A percentile compares a stretch with the other conserved stretches of the same genome.
Evolutionary conservation across 2,113 vertebrate genomes (phyloP).

Genomic region (Acinonyx jubatus): DNA sequence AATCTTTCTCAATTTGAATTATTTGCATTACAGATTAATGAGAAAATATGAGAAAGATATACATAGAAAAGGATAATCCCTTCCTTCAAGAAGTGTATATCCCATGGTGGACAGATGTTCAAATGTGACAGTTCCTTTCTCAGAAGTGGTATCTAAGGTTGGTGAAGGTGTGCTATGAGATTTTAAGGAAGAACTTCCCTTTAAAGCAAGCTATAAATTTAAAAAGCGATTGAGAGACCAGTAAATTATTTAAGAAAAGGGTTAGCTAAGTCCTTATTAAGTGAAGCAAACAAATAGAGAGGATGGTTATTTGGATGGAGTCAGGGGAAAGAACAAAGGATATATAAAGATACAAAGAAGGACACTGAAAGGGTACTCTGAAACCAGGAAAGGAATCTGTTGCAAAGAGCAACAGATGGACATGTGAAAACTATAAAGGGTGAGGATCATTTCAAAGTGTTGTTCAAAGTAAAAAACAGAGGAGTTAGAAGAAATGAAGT

Average conservation of each 20-base stretch:
- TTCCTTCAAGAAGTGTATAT: background rate
- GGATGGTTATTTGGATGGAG: background rate
- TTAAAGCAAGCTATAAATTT: background rate
- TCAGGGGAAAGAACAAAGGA: constrained; percentile 53
- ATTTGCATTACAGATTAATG: background rate
- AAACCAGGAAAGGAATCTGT: constrained; percentile 47
- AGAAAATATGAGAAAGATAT: background rate
- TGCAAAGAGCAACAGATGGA: constrained; percentile 68
- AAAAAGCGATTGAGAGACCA: background rate
- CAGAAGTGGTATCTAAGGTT: background rate
- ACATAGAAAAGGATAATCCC: background rate
- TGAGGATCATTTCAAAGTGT: constrained; percentile 39
- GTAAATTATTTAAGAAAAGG: constrained; percentile 4
- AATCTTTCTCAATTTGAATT: constrained; percentile 27
- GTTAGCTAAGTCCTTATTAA: background rate
- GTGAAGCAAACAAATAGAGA: background rate
- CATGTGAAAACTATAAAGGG: constrained; percentile 62
- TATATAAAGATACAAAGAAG: constrained; percentile 59
- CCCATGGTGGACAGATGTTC: background rate
- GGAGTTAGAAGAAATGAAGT: constrained; percentile 53
- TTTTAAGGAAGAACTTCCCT: background rate
- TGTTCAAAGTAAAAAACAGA: constrained; percentile 43
- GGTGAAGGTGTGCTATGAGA: background rate
- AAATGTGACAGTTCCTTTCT: background rate
- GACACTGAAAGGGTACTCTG: constrained; percentile 7